These are phyloP conservation scores for Trichonephila clavipes DNA, from an alignment of 1,140 invertebrate species.

Conservation along the genomic window DNA sequence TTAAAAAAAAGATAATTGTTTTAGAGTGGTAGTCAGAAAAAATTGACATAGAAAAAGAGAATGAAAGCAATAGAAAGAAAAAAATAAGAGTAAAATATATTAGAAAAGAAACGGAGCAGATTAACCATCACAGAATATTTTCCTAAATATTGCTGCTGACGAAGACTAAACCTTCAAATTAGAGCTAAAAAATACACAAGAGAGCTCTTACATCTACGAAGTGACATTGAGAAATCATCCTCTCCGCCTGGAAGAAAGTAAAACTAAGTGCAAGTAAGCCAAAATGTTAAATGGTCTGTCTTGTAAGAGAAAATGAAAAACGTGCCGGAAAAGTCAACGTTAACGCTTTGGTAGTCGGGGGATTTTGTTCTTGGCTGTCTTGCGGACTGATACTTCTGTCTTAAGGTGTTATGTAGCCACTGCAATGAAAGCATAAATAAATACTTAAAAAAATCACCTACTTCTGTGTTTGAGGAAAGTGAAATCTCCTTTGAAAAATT, in stretches of 20 bases:
- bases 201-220: constrained; percentile 24
- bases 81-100: too few species aligned
- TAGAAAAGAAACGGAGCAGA: too few species aligned
- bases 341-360: constrained; percentile 38
- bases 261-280: constrained; percentile 54
- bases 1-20: too few species aligned
- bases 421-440: constrained; percentile 31
- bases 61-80: too few species aligned
- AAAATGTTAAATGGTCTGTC: constrained; percentile 72
- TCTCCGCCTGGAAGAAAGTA: constrained; percentile 6
- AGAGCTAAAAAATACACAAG: constrained; percentile 42
- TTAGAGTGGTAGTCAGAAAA: too few species aligned
- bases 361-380: constrained; percentile 6
- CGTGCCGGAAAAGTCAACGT: constrained; percentile 73
- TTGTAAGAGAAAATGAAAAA: constrained; percentile 66
- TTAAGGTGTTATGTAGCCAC: constrained; percentile 38
- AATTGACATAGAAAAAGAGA: too few species aligned
- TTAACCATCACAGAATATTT: neutral
- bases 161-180: constrained; percentile 57
- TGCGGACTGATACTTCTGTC: constrained; percentile 2
- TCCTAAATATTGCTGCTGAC: neutral
- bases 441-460: constrained; percentile 4
- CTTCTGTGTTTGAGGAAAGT: neutral
- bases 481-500: constrained; percentile 43
- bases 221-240: constrained; percentile 66